Evolutionary conservation across 2,113 vertebrate genomes (phyloP).

Genomic region (Cervus canadensis): DNA sequence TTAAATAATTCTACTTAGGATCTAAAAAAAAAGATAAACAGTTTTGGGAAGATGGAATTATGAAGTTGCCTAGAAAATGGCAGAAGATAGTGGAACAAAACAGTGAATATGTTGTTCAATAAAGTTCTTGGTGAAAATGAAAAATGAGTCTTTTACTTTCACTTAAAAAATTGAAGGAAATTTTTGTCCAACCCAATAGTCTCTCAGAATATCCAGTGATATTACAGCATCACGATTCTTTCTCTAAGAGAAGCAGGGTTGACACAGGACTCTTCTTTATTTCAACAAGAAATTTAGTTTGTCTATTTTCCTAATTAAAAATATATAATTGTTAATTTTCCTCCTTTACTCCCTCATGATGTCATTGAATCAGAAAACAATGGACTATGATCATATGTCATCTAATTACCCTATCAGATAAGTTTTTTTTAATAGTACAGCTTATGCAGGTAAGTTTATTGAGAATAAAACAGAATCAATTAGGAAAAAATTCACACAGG

Average conservation of each 20-base stretch:
- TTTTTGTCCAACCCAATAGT: background rate
- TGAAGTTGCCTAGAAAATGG: background rate
- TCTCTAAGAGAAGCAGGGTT: background rate
- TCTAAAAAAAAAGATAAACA: background rate
- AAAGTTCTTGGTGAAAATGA: background rate
- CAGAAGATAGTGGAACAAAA: background rate
- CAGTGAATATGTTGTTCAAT: background rate
- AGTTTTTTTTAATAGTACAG: background rate
- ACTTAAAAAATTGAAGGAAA: background rate
- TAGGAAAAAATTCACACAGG: background rate
- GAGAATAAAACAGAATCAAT: background rate
- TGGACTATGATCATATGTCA: background rate
- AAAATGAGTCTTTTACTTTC: background rate
- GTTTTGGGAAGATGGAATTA: background rate
- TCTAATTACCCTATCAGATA: background rate
- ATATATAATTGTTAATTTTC: background rate
- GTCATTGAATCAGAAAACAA: background rate
- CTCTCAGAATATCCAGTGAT: background rate
- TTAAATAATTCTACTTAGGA: too few relatives aligned
- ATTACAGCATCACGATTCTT: background rate
- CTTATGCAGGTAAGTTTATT: background rate
- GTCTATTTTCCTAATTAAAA: background rate
- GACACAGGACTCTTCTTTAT: background rate
- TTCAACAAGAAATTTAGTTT: background rate
- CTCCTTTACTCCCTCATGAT: background rate